Conservation (phyloP, 2,113 vertebrate species). For the Proteles cristata region DNA sequence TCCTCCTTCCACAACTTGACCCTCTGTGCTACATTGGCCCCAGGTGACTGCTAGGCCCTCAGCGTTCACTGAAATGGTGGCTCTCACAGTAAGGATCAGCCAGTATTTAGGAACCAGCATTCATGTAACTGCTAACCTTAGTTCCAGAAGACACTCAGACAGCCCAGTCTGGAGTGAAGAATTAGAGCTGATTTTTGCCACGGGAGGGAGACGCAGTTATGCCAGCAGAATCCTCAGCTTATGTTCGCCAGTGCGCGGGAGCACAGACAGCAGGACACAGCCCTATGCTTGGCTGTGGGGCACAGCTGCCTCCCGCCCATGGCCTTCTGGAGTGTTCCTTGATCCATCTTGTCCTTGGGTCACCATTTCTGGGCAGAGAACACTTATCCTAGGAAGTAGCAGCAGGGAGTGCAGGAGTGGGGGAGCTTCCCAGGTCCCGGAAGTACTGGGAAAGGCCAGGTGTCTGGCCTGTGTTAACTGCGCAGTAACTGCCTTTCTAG, state of each 20-base stretch:
- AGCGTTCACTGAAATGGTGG: not conserved
- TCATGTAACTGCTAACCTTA: not conserved
- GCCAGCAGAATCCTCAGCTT: not conserved
- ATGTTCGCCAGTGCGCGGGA: rapidly evolving
- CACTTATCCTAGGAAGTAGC: not conserved
- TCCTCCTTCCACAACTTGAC: not conserved
- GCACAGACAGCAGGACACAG: not conserved
- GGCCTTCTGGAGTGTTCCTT: not conserved
- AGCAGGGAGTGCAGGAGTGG: not conserved
- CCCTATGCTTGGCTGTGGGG: not conserved
- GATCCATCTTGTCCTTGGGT: not conserved
- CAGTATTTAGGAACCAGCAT: not conserved
- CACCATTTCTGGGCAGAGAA: not conserved
- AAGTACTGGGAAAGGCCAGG: not conserved
- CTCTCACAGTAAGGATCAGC: not conserved
- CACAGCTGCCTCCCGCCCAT: not conserved
- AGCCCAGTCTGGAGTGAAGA: constrained; percentile 20
- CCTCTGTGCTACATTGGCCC: not conserved
- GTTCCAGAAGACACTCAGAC: not conserved
- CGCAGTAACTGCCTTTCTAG: not conserved
- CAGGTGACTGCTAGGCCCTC: not conserved
- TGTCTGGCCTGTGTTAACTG: not conserved
- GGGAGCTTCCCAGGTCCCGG: not conserved
- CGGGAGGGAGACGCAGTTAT: not conserved
- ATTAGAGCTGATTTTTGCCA: constrained; percentile 7